Evolutionary conservation across 2,113 vertebrate species (phyloP).

Genomic region (Psittacara wagleri): DNA sequence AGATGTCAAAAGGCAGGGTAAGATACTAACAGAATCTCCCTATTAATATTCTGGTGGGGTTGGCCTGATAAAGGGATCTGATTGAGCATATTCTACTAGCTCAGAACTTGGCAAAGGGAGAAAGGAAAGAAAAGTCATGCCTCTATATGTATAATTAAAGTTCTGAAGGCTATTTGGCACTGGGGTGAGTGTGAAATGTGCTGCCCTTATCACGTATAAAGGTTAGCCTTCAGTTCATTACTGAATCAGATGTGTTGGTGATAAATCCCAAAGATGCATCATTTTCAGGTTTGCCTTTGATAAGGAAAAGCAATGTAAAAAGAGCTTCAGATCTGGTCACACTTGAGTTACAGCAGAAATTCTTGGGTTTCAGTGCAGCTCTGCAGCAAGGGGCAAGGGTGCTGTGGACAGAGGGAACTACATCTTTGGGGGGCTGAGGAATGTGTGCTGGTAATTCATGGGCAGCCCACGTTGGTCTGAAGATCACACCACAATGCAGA

Average conservation of each 20-base stretch:
- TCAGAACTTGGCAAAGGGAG: conserved; percentile 22
- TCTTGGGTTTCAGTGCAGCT: neutral
- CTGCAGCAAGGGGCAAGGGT: neutral
- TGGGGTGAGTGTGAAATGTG: neutral
- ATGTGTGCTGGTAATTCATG: rapidly evolving
- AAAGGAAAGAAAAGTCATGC: conserved; percentile 32
- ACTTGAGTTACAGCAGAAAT: neutral
- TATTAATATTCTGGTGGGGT: conserved; percentile 22
- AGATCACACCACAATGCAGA: rapidly evolving
- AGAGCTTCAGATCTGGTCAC: neutral
- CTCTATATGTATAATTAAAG: conserved; percentile 64
- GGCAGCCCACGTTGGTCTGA: neutral
- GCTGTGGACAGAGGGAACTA: neutral
- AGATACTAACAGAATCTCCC: neutral
- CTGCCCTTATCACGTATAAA: conserved; percentile 66
- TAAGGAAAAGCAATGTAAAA: neutral
- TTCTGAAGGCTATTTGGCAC: conserved; percentile 58
- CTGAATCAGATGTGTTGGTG: conserved; percentile 22
- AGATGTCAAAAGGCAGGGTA: conserved; percentile 1
- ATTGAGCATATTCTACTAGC: conserved; percentile 37
- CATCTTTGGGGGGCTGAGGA: rapidly evolving
- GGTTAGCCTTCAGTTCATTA: conserved; percentile 64
- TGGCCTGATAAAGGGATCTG: conserved; percentile 41
- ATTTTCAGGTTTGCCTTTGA: conserved; percentile 61
- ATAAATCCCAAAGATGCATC: conserved; percentile 48